Conservation (phyloP, 2,113 vertebrate species). For the Bombycilla garrulus region DNA sequence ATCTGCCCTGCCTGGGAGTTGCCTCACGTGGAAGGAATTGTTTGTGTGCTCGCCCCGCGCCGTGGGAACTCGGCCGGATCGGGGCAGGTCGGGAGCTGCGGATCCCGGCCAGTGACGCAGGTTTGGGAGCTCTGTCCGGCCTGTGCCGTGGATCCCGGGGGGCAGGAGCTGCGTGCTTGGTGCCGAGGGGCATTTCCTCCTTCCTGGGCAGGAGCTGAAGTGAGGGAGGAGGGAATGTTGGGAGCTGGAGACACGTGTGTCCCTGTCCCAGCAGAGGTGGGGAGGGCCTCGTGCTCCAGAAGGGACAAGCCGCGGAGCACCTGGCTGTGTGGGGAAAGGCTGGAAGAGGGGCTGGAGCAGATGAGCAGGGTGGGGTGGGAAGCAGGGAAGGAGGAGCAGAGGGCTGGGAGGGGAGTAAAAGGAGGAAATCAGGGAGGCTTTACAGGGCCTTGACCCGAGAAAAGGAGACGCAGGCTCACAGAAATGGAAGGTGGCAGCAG, state of each 20-base stretch:
- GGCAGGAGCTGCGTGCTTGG: fast-evolving
- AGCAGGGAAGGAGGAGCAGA: not conserved
- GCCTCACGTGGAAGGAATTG: not conserved
- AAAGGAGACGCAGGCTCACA: not conserved
- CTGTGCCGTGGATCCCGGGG: fast-evolving
- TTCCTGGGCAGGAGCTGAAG: not conserved
- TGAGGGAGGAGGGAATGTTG: not conserved
- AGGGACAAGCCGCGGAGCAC: not conserved
- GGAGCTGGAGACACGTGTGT: not conserved
- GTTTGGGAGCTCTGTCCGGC: not conserved
- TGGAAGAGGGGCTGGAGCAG: not conserved
- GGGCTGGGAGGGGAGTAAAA: not conserved
- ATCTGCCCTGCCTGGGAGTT: not conserved
- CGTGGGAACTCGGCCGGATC: not conserved
- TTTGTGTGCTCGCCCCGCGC: not conserved
- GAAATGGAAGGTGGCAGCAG: not conserved
- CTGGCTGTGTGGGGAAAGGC: fast-evolving
- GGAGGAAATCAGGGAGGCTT: not conserved
- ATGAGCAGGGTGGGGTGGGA: not conserved
- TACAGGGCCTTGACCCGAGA: not conserved
- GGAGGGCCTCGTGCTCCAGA: not conserved
- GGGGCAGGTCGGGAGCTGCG: not conserved
- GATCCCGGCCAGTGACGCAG: fast-evolving
- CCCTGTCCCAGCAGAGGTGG: not conserved
- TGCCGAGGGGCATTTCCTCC: not conserved